Evolutionary conservation across 2,888 invertebrate genomes (phyloP).

Genomic region (Drosophila nr. fundita): DNA sequence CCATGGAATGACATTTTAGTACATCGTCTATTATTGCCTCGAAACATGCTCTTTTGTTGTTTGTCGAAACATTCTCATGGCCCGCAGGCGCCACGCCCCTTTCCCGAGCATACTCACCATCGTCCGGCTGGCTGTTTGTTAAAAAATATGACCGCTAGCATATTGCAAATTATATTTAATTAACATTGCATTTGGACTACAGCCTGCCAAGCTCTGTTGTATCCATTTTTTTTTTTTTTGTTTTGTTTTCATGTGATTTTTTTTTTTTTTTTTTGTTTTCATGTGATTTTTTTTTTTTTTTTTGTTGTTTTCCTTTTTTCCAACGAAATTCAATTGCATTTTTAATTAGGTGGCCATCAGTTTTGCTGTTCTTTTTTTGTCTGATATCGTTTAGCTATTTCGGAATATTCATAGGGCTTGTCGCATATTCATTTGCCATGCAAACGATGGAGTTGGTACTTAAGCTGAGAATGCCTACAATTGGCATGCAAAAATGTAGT

Average conservation of each 20-base stretch:
- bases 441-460: constrained; percentile 20
- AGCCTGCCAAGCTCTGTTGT: constrained; percentile 57
- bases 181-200: constrained; percentile 76
- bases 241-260: constrained; percentile 9
- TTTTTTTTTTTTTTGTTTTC: constrained; percentile 17
- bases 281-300: constrained; percentile 4
- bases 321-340: constrained; percentile 75
- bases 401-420: constrained; percentile 67
- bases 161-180: constrained; percentile 82
- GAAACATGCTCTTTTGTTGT: constrained; percentile 81
- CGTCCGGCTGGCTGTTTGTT: constrained; percentile 55
- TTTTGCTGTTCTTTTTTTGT: constrained; percentile 34
- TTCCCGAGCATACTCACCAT: constrained; percentile 17
- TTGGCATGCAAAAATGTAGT: constrained; percentile 42
- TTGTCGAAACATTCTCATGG: constrained; percentile 79
- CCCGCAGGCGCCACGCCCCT: constrained; percentile 59
- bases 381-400: constrained; percentile 60
- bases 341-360: constrained; percentile 70
- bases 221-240: constrained; percentile 22
- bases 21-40: constrained; percentile 81
- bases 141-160: constrained; percentile 79
- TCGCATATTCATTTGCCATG: constrained; percentile 28
- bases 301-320: constrained; percentile 29
- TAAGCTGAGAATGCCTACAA: not conserved
- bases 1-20: constrained; percentile 79